Base-by-base conservation (phyloP, 2,797 vertebrate species). In the Podarcis lilfordi region DNA sequence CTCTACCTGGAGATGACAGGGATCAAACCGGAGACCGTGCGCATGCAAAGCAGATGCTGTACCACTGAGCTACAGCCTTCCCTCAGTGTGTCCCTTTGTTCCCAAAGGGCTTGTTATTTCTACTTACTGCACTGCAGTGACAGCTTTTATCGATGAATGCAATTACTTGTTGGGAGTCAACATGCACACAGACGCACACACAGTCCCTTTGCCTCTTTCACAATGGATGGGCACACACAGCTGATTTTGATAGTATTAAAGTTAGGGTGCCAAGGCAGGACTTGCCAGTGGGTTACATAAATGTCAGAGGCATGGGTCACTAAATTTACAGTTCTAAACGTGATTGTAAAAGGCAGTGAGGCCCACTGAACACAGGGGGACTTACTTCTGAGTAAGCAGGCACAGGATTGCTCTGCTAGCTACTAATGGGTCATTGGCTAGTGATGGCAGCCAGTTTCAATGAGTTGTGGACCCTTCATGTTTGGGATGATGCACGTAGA, bases 81-180 rank as follows among this genome's bases (percentile, higher is more conserved):
- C 59, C 59, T 23, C 59, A 61, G 59, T 2, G 1, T 19, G 61
- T 64, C 61, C 61, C 61, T 64, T 64, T 64, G 61, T 64, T 23
- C 61, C 61, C 61, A 61, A 6, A 61, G 61, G 61, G 21, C 21
- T 61, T 19, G 61, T 61, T 61, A 61, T 21, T 40, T 69, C 66
- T 80, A 27, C 25, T n/a, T 11, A 4, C 43, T 61, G 45, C 27
- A 4, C 15, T 64, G 68, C 35, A 72, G 43, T 55, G 15, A 3
- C 32, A 55, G 40, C 3, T 23, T 89, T 91, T 80, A 35, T 3
- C 82, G 68, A 84, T 64, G 15, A 80, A 29, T 84, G 35, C 35
- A 3, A 17, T 90, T 37, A 32, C 8, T 88, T 59, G 69, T 90
- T 68, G 25, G 50, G 68, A 87, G 64, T 6, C 19, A 27, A 23